Conservation (phyloP, 1,140 invertebrate genomes). For the Ridgeia piscesae region DNA sequence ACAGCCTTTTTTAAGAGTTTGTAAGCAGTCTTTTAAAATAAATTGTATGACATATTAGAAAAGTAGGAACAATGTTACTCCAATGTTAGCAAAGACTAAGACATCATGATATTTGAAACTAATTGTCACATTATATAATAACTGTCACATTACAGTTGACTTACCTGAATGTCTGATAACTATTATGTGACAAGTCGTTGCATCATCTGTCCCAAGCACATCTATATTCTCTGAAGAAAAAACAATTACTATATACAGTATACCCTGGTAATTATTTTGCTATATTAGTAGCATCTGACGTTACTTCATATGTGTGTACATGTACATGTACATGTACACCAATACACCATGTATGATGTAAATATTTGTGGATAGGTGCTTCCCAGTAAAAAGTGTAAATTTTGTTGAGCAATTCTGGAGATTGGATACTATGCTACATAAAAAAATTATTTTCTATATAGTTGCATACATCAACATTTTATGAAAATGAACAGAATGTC, state of each 20-base stretch:
- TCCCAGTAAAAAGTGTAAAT: no score
- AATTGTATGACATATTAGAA: neutral
- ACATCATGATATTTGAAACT: no score
- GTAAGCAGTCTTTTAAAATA: no score
- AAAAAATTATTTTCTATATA: no score
- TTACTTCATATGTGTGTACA: constrained; percentile 1
- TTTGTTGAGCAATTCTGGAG: no score
- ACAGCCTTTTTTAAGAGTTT: no score
- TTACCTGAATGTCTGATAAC: constrained; percentile 88
- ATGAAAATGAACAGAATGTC: neutral
- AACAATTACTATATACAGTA: constrained; percentile 14
- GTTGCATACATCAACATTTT: no score
- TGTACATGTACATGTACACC: no score
- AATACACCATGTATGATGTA: neutral
- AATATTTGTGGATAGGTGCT: no score
- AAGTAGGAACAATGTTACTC: neutral
- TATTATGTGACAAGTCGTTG: constrained; percentile 89
- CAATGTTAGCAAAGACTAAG: neutral
- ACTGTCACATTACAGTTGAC: constrained; percentile 35
- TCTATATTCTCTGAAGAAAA: constrained; percentile 40
- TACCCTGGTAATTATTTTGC: no score
- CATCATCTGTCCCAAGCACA: constrained; percentile 89
- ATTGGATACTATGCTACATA: no score
- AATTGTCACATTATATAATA: neutral
- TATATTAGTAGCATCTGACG: neutral